phyloP scores from a whole-genome alignment of 2,888 invertebrate genomes.

The Orthosia incerta region DNA sequence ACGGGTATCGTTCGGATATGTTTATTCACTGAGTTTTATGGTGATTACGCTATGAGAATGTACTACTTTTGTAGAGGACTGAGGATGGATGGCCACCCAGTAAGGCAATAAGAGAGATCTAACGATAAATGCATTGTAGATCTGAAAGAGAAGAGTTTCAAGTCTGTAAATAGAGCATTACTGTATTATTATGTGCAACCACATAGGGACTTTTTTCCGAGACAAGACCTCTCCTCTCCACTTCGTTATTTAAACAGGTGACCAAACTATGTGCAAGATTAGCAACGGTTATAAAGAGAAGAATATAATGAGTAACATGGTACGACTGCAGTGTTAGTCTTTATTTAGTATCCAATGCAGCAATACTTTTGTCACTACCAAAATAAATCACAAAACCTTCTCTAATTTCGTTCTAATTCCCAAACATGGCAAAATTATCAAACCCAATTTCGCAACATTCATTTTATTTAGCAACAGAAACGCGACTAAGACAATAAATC shows the following conservation, averaged over 20 bases:
- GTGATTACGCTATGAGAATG: slow-evolving; percentile 52
- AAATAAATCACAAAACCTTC: neutral
- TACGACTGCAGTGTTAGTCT: neutral
- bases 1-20: slow-evolving; percentile 55
- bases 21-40: slow-evolving; percentile 64
- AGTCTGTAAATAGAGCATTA: slow-evolving; percentile 9
- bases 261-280: neutral
- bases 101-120: slow-evolving; percentile 22
- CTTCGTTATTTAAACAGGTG: neutral
- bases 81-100: slow-evolving; percentile 38
- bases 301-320: neutral
- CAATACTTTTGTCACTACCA: neutral
- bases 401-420: slow-evolving; percentile 21
- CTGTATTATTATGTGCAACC: neutral
- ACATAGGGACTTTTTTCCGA: neutral
- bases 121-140: slow-evolving; percentile 28
- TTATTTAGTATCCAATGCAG: neutral
- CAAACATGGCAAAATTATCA: slow-evolving; percentile 41
- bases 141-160: neutral
- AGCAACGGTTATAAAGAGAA: neutral
- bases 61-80: slow-evolving; percentile 45
- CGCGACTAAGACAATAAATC: slow-evolving; percentile 62
- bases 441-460: slow-evolving; percentile 53
- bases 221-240: too few relatives aligned
- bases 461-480: slow-evolving; percentile 57